These are phyloP conservation scores for Acanthochromis polyacanthus DNA, from an alignment of 2,113 vertebrate species.

Conservation along the genomic window DNA sequence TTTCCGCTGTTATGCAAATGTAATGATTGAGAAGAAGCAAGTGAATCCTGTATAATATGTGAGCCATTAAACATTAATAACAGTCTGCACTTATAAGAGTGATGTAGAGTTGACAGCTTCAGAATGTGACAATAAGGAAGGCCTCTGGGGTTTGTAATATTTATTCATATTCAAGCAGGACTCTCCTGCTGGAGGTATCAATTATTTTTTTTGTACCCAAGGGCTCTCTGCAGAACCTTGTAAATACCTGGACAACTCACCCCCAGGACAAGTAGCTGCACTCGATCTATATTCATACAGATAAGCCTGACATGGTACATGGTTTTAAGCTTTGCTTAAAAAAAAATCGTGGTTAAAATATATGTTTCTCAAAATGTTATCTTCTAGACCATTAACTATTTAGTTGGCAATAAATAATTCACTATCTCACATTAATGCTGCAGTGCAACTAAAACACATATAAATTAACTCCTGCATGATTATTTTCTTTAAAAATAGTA, in stretches of 20 bases:
- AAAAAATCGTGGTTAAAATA: no score
- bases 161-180: slow-evolving; percentile 55
- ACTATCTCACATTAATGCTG: not conserved
- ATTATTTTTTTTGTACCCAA: slow-evolving; percentile 33
- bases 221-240: slow-evolving; percentile 17
- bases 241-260: slow-evolving; percentile 20
- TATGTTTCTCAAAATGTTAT: no score
- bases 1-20: slow-evolving; percentile 14
- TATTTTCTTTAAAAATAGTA: no score
- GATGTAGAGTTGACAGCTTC: slow-evolving; percentile 44
- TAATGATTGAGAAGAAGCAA: slow-evolving; percentile 11
- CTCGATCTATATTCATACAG: slow-evolving; percentile 1
- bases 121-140: slow-evolving; percentile 26
- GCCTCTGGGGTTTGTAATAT: slow-evolving; percentile 30
- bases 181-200: slow-evolving; percentile 30
- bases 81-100: not conserved
- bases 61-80: slow-evolving; percentile 38
- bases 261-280: not conserved
- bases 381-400: no score
- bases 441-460: not conserved
- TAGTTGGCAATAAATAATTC: no score
- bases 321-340: no score
- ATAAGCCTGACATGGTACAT: not conserved
- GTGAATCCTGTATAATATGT: slow-evolving; percentile 26
- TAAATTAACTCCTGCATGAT: no score